Base-by-base conservation (phyloP, 1,140 invertebrate species). In the Leptinotarsa texana region DNA sequence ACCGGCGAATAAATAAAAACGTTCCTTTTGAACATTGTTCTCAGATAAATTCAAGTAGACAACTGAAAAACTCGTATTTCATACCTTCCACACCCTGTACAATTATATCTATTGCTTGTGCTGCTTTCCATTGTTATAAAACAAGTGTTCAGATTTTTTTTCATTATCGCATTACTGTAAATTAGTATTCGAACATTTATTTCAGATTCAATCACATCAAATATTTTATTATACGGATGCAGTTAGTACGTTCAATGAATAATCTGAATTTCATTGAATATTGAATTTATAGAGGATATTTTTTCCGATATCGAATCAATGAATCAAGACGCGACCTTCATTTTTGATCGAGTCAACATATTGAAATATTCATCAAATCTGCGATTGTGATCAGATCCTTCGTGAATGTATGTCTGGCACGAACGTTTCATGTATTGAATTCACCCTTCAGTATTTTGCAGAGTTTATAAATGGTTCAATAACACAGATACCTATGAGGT, bases 161-260 rank as follows among this genome's bases (percentile, higher is more conserved):
- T n/a, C 21, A 42, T 49, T 69, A 17, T 49, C 24, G 48, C 8
- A 49, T 49, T 69, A 69, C 42, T 42, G 68, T 69, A n/a, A 69
- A 69, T 69, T 42, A 69, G 48, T 49, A 49, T 18, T 69, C 48
- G 68, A 69, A 69, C 68, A 49, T 49, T 42, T 51, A 69, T 49
- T 48, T 69, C 42, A 69, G 17, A 48, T 18, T 69, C 18, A 69
- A 69, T 69, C 24, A 69, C 68, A 33, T 51, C 48, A 69, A 69
- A 69, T 69, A 69, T 69, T 47, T 48, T 69, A 69, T 69, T n/a
- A 69, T 69, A 69, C 68, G 68, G 68, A 69, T 69, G 68, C 68
- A 69, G 68, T 21, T 49, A n/a, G 13, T 48, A 48, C 48, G 21
- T 48, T 69, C 13, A 42, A 69, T 51, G 68, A 51, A 33, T 65